A percentile compares a stretch with the other conserved stretches of the same genome.
These are phyloP conservation scores for Cetonia aurata DNA, from an alignment of 2,888 invertebrate genomes.

Conservation along the genomic window DNA sequence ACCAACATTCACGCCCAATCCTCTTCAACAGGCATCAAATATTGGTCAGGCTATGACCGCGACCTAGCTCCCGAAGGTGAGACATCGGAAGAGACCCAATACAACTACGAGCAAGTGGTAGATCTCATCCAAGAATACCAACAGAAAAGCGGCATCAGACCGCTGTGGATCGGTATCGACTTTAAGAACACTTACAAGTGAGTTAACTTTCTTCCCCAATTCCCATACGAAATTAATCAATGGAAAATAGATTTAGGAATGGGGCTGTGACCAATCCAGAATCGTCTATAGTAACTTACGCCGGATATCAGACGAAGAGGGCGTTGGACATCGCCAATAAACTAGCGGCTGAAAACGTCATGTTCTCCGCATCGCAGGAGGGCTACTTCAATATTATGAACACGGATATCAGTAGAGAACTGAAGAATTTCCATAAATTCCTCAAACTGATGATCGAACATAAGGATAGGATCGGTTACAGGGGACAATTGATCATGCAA, in stretches of 20 bases:
- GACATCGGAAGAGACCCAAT: conserved; percentile 70
- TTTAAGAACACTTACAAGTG: conserved; percentile 65
- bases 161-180: conserved; percentile 76
- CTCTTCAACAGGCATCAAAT: conserved; percentile 65
- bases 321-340: conserved; percentile 74
- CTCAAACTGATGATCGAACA: conserved; percentile 74
- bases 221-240: neutral
- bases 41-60: conserved; percentile 76
- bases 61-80: conserved; percentile 72
- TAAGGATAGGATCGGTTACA: conserved; percentile 73
- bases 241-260: conserved; percentile 63
- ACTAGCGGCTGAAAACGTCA: conserved; percentile 73
- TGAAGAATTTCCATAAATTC: conserved; percentile 73
- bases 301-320: conserved; percentile 74
- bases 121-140: conserved; percentile 71
- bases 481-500: conserved; percentile 71
- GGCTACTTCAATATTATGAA: conserved; percentile 66
- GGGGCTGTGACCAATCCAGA: conserved; percentile 75
- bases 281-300: conserved; percentile 71
- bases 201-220: neutral
- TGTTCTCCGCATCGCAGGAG: conserved; percentile 61
- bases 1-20: neutral
- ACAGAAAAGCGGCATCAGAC: conserved; percentile 70
- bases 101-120: conserved; percentile 71
- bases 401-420: conserved; percentile 72